These are phyloP conservation scores for Cromileptes altivelis DNA, from an alignment of 2,113 vertebrate genomes.

Conservation along the genomic window DNA sequence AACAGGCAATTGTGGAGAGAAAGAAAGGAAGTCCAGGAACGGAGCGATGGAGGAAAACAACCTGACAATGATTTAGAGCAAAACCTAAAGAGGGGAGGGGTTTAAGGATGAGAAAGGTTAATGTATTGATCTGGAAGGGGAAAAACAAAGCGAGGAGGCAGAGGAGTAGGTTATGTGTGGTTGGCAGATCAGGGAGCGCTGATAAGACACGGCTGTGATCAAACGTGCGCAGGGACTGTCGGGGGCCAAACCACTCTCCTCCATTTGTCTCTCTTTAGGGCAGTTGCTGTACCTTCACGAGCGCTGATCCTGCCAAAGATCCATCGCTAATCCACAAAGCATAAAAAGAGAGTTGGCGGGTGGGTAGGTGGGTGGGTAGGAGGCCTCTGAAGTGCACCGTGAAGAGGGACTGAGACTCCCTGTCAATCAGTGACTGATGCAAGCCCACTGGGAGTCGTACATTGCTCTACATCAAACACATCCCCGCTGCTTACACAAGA, in stretches of 20 bases:
- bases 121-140: constrained; percentile 75
- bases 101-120: constrained; percentile 75
- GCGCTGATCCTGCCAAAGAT: constrained; percentile 72
- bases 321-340: constrained; percentile 62
- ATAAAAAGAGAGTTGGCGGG: constrained; percentile 49
- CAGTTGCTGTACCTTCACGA: constrained; percentile 48
- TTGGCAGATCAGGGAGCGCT: constrained; percentile 48
- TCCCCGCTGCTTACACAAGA: constrained; percentile 73
- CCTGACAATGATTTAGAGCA: constrained; percentile 73
- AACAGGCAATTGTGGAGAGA: constrained; percentile 40
- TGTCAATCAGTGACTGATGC: constrained; percentile 77
- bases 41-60: constrained; percentile 44
- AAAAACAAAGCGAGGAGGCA: constrained; percentile 62
- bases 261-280: constrained; percentile 72
- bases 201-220: constrained; percentile 71
- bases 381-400: constrained; percentile 59
- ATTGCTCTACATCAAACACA: constrained; percentile 73
- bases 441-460: constrained; percentile 55
- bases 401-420: constrained; percentile 50
- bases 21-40: constrained; percentile 23
- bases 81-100: constrained; percentile 61
- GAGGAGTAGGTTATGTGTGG: constrained; percentile 39
- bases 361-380: constrained; percentile 40
- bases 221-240: constrained; percentile 55
- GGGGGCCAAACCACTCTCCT: constrained; percentile 50